These are phyloP conservation scores for Caenorhabditis remanei DNA, from an alignment of 1,140 invertebrate species.

Conservation along the genomic window DNA sequence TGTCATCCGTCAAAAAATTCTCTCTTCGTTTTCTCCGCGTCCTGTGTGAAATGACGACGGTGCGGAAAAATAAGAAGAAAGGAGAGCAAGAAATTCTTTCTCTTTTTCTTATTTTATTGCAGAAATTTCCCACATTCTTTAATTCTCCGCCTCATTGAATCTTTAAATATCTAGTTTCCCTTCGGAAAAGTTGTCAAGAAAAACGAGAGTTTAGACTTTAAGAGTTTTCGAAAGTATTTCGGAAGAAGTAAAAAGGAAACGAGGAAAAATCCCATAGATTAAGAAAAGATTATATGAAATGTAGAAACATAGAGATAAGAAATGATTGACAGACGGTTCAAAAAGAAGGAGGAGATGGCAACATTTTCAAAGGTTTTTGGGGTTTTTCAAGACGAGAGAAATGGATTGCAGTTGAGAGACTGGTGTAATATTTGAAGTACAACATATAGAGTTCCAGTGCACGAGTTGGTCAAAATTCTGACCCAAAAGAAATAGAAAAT, in stretches of 20 bases:
- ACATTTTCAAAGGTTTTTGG: conserved; percentile 50
- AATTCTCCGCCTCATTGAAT: conserved; percentile 44
- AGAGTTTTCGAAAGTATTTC: conserved; percentile 14
- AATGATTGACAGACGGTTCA: conserved; percentile 54
- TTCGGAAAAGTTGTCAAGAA: conserved; percentile 20
- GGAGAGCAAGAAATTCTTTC: not conserved
- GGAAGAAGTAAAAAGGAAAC: conserved; percentile 12
- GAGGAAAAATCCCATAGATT: not conserved
- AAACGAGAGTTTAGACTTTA: not conserved
- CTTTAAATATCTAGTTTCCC: conserved; percentile 18
- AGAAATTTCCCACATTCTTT: conserved; percentile 47
- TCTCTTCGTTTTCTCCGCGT: conserved; percentile 29
- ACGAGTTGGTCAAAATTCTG: not conserved
- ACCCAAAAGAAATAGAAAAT: too few species aligned
- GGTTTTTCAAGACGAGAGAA: conserved; percentile 20
- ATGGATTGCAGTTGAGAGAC: not conserved
- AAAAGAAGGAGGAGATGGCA: conserved; percentile 17
- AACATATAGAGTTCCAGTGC: not conserved
- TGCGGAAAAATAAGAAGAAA: conserved; percentile 45
- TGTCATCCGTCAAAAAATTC: conserved; percentile 49
- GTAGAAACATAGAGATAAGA: conserved; percentile 31
- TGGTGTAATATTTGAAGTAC: conserved; percentile 27
- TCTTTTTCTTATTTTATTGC: conserved; percentile 14
- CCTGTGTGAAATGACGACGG: conserved; percentile 33
- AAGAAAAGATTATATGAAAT: conserved; percentile 28